A percentile compares a stretch with the other conserved stretches of the same genome.
Conservation (phyloP, 1,140 invertebrate species). For the Drosophila bocqueti region DNA sequence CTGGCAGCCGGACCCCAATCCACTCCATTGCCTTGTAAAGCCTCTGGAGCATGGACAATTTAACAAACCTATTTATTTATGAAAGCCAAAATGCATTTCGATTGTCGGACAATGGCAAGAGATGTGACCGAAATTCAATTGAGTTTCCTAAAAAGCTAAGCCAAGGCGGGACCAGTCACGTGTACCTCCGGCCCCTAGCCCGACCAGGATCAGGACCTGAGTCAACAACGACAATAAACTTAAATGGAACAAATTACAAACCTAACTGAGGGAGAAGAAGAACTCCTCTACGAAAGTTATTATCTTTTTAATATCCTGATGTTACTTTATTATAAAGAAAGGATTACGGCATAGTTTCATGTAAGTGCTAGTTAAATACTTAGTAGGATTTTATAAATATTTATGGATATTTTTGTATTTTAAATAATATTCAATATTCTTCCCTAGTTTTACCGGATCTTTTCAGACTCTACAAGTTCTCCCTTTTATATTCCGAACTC, state of each 20-base stretch:
- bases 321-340: not conserved
- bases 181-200: constrained; percentile 9
- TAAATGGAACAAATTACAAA: constrained; percentile 15
- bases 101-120: constrained; percentile 45
- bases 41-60: constrained; percentile 58
- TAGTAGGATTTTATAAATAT: not conserved
- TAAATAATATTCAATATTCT: not conserved
- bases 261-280: not conserved
- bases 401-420: not conserved
- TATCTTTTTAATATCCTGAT: not conserved
- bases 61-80: constrained; percentile 79
- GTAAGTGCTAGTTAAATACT: not conserved
- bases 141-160: constrained; percentile 50
- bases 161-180: constrained; percentile 59
- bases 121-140: constrained; percentile 70
- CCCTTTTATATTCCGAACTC: not conserved
- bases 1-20: constrained; percentile 2
- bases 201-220: constrained; percentile 3
- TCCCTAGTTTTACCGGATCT: no score
- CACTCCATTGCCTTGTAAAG: constrained; percentile 6
- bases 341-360: not conserved
- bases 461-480: not conserved
- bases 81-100: constrained; percentile 70
- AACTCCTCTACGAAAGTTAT: not conserved
- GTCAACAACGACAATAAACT: constrained; percentile 28